Conservation (phyloP, 2,888 invertebrate genomes). For the Colostygia pectinataria region DNA sequence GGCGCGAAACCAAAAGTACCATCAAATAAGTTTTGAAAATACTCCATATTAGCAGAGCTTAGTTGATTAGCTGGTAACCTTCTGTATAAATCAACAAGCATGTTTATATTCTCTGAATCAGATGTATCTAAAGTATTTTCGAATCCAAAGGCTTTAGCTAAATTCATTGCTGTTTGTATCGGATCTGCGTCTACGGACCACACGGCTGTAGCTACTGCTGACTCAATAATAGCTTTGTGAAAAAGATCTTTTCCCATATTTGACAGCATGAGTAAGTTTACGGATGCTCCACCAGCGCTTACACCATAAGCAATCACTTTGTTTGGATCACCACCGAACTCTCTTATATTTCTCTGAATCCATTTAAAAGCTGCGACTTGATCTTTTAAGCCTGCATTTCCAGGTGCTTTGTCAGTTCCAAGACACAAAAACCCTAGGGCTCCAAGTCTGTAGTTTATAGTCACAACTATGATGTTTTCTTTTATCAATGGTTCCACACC, state of each 20-base stretch:
- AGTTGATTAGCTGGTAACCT: slow-evolving; percentile 33
- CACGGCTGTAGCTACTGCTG: slow-evolving; percentile 39
- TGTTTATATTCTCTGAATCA: slow-evolving; percentile 22
- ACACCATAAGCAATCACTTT: slow-evolving; percentile 54
- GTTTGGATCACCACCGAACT: slow-evolving; percentile 51
- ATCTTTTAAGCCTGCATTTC: slow-evolving; percentile 53
- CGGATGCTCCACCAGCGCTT: slow-evolving; percentile 52
- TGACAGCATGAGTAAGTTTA: slow-evolving; percentile 45
- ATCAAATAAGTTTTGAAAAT: slow-evolving; percentile 41
- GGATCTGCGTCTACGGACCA: slow-evolving; percentile 42
- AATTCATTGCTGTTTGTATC: slow-evolving; percentile 35
- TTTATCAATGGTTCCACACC: slow-evolving; percentile 45
- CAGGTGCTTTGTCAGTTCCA: slow-evolving; percentile 46
- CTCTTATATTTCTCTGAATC: slow-evolving; percentile 46
- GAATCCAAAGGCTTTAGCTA: slow-evolving; percentile 24
- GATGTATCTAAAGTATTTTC: too few species aligned
- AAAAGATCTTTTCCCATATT: slow-evolving; percentile 44
- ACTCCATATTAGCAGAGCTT: slow-evolving; percentile 34
- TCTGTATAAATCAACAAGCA: slow-evolving; percentile 34
- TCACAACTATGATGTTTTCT: slow-evolving; percentile 46
- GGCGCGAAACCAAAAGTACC: slow-evolving; percentile 49
- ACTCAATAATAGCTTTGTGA: slow-evolving; percentile 45
- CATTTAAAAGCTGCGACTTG: slow-evolving; percentile 49
- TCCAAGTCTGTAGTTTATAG: slow-evolving; percentile 51
- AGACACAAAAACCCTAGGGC: slow-evolving; percentile 49